Evolutionary conservation across 1,140 invertebrate genomes (phyloP), one percentile per base, ranked within the genome.

Genomic region (Cardiocondyla obscurior): DNA sequence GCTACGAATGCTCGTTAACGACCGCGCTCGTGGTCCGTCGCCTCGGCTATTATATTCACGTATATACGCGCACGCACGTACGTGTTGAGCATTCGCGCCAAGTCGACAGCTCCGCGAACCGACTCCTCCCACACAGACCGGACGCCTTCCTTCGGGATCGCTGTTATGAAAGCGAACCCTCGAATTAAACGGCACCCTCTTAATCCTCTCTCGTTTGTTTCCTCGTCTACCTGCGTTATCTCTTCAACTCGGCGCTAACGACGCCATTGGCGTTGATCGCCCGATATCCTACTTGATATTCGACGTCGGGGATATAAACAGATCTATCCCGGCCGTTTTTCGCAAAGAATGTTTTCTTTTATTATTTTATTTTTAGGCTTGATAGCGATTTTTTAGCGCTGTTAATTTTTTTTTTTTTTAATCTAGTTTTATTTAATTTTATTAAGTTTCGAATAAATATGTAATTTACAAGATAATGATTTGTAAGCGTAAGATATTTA

Each of bases 1-100:
- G 46, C 81, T 60, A 73, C 60, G 74, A 86, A 84, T 69, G 83
- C 85, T 88, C 82, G 85, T 88, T 86, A 84, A 81, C 74, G 82
- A 55, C 74, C 83, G 58, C 58, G 77, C 83, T 81, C 64, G 79
- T 46, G 79, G 67, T 81, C 74, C 62, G 76, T 84, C 85, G 84
- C 69, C 58, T 76, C 77, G 55, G 55, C 70, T 60, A 86, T 85
- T 85, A 84, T 82, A 73, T 76, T 62, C 83, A 70, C 46, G 53
- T 81, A 42, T 67, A 77, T 49, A 69, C 22, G 30, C 33, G 22
- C 33, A 65, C 39, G 30, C 53, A 12, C 33, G 12, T 16, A 28
- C 82, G 44, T 55, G 81, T 62, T 60, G 65, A 58, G 36, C 49
- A 70, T 73, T 72, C 77, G 67, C 77, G 19, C 64, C 77, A 58